A percentile compares a stretch with the other conserved stretches of the same genome.
Conservation (phyloP, 2,113 vertebrate genomes). For the Danio rerio region DNA sequence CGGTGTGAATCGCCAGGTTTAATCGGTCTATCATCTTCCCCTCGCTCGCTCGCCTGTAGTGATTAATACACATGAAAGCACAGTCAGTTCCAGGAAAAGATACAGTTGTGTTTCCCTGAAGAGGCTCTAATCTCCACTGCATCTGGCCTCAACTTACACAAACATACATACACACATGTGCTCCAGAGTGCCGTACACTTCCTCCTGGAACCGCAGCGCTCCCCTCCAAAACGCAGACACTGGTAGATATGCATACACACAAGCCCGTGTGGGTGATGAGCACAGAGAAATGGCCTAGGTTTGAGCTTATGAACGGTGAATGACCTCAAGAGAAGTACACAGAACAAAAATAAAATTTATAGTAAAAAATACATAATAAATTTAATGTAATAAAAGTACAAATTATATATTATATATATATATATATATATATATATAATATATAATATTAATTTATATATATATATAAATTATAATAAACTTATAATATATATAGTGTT, state of each 20-base stretch:
- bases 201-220: not conserved
- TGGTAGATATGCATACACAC: not conserved
- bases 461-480: too few relatives aligned
- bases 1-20: not conserved
- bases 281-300: slow-evolving; percentile 1
- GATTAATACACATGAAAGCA: slow-evolving; percentile 82
- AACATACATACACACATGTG: slow-evolving; percentile 9
- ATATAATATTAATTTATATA: too few relatives aligned
- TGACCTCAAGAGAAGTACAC: not conserved
- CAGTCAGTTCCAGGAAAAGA: slow-evolving; percentile 85
- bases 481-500: too few relatives aligned
- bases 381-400: not conserved
- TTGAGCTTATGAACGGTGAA: not conserved
- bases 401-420: too few relatives aligned
- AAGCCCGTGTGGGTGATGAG: not conserved
- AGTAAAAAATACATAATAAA: too few relatives aligned
- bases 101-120: slow-evolving; percentile 80
- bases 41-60: slow-evolving; percentile 70
- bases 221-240: not conserved
- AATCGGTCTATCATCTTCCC: slow-evolving; percentile 1
- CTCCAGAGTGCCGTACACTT: not conserved
- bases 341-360: too few relatives aligned
- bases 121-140: slow-evolving; percentile 47
- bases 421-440: too few relatives aligned
- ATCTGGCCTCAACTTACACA: slow-evolving; percentile 38